Percentiles rank a stretch among this genome's conserved stretches.
These are phyloP conservation scores for Glomeris marginata DNA, from an alignment of 2,888 invertebrate genomes.

Conservation along the genomic window DNA sequence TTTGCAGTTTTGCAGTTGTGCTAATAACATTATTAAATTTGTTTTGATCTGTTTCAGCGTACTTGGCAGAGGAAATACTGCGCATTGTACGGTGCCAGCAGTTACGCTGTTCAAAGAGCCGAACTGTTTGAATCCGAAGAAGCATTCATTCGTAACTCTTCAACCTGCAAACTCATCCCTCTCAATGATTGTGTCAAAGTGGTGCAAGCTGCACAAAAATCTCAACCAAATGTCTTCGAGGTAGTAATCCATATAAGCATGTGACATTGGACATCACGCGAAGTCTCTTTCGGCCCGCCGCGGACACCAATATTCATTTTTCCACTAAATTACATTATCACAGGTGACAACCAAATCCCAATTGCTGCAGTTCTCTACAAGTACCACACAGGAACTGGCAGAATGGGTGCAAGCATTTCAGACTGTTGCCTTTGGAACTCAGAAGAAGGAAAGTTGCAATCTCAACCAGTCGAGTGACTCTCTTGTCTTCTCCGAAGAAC, in stretches of 20 bases:
- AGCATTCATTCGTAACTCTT: slow-evolving; percentile 16
- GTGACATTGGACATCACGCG: too few species aligned
- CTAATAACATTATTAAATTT: too few species aligned
- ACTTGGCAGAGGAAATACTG: slow-evolving; percentile 65
- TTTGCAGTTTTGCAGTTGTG: too few species aligned
- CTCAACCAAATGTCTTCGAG: slow-evolving; percentile 36
- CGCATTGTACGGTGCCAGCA: slow-evolving; percentile 62
- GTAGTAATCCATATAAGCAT: slow-evolving; percentile 23
- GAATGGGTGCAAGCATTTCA: slow-evolving; percentile 68
- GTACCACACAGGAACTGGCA: slow-evolving; percentile 50
- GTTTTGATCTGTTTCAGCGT: slow-evolving; percentile 45
- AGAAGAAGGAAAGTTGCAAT: neutral
- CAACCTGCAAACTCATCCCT: slow-evolving; percentile 45
- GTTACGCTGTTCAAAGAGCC: slow-evolving; percentile 66
- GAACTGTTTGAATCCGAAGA: slow-evolving; percentile 73
- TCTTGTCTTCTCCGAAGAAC: slow-evolving; percentile 3
- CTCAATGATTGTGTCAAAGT: slow-evolving; percentile 80
- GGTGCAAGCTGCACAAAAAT: slow-evolving; percentile 31
- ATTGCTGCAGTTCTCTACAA: slow-evolving; percentile 44
- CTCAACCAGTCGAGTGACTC: neutral
- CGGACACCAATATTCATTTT: neutral
- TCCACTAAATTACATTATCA: neutral
- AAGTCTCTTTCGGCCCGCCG: neutral
- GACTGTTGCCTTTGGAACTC: slow-evolving; percentile 49
- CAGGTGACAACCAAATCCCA: slow-evolving; percentile 58